Evolutionary conservation across 2,888 invertebrate genomes (phyloP).

Genomic region (Melinaea menophilus): DNA sequence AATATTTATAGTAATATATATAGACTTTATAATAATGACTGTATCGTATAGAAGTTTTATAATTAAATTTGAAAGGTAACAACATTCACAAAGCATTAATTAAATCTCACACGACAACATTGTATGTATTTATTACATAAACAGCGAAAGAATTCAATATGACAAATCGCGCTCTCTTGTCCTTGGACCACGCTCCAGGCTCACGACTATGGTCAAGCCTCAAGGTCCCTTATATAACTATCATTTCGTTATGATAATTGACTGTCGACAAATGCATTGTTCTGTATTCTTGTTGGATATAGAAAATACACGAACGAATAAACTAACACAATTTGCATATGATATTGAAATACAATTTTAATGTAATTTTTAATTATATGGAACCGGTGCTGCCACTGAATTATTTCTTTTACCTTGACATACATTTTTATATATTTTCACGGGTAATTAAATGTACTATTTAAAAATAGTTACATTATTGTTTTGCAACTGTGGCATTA

Average conservation of each 20-base stretch:
- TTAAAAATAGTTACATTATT: slow-evolving; percentile 11
- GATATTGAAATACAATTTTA: slow-evolving; percentile 29
- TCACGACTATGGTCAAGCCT: slow-evolving; percentile 74
- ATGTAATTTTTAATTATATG: slow-evolving; percentile 21
- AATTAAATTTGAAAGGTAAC: too few species aligned
- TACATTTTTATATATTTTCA: slow-evolving; percentile 10
- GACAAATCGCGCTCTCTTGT: slow-evolving; percentile 42
- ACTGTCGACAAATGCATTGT: slow-evolving; percentile 41
- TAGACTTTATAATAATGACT: too few species aligned
- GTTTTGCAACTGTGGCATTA: too few species aligned
- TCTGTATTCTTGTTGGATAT: slow-evolving; percentile 39
- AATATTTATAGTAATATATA: neutral
- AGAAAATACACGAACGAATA: slow-evolving; percentile 21
- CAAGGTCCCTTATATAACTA: slow-evolving; percentile 73
- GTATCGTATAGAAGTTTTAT: too few species aligned
- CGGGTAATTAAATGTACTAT: slow-evolving; percentile 8
- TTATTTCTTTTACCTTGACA: slow-evolving; percentile 23
- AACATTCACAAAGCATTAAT: too few species aligned
- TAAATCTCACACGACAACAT: neutral
- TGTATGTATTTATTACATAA: neutral
- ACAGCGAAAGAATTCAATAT: slow-evolving; percentile 17
- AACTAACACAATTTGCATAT: slow-evolving; percentile 26
- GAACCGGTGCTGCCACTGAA: slow-evolving; percentile 13
- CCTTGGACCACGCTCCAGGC: slow-evolving; percentile 49
- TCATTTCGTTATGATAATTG: slow-evolving; percentile 58